Conservation (phyloP, 2,797 vertebrate genomes). For the Menidia menidia region DNA sequence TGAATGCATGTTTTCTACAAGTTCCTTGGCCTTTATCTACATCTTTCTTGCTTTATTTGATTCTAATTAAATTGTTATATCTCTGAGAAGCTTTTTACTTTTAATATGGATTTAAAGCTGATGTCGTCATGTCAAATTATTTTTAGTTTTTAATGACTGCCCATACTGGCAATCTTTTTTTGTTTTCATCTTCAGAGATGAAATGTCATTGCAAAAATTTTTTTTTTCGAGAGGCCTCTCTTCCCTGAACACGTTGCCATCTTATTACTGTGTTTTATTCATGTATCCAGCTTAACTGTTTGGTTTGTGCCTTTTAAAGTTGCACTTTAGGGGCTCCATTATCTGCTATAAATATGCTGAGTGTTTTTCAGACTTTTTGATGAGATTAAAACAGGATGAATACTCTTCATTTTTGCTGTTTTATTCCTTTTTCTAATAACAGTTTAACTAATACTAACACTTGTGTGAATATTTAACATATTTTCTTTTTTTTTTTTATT, state of each 20-base stretch:
- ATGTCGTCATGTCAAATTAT: neutral
- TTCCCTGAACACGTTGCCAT: constrained; percentile 10
- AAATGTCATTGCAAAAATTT: constrained; percentile 1
- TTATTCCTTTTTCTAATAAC: neutral
- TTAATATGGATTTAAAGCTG: neutral
- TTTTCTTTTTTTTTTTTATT: too few species aligned
- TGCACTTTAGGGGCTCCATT: neutral
- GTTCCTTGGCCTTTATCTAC: neutral
- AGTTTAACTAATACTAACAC: too few species aligned
- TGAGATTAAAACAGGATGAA: constrained; percentile 8
- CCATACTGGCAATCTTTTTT: neutral
- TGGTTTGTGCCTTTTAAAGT: constrained; percentile 6
- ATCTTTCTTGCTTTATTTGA: neutral
- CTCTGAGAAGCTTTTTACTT: neutral
- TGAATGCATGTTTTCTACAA: neutral
- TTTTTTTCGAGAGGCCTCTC: constrained; percentile 15
- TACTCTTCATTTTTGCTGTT: neutral
- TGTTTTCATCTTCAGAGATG: neutral
- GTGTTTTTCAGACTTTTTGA: neutral
- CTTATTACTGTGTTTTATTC: constrained; percentile 7
- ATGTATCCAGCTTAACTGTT: constrained; percentile 6
- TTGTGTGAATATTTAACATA: too few species aligned
- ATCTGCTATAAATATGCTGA: neutral
- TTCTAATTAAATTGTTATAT: neutral
- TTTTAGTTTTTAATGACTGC: neutral